phyloP scores from a whole-genome alignment of 2,113 vertebrate genomes.

The Orycteropus afer region DNA sequence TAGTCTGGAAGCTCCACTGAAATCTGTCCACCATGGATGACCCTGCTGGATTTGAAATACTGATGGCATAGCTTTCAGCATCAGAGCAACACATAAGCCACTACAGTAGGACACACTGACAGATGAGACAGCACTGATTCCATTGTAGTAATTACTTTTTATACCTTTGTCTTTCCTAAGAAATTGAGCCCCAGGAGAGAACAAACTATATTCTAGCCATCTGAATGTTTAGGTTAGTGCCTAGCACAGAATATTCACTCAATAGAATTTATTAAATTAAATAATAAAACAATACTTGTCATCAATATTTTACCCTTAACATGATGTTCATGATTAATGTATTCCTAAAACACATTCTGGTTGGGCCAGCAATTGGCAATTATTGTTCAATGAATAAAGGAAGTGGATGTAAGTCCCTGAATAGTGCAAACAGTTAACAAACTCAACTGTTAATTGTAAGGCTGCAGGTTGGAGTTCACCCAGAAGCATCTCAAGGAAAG shows the following conservation, averaged over 20 bases:
- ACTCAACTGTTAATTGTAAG: neutral
- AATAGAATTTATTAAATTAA: neutral
- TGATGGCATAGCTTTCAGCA: no score
- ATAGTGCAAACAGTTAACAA: no score
- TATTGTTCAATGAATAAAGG: neutral
- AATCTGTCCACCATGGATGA: no score
- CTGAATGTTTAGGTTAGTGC: neutral
- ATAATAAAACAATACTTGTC: neutral
- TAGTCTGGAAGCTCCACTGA: no score
- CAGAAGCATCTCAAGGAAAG: neutral
- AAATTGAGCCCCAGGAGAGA: neutral
- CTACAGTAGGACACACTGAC: no score
- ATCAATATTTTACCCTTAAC: neutral
- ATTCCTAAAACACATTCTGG: neutral
- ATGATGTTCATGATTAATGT: neutral
- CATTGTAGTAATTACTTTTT: neutral
- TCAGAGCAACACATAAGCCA: no score
- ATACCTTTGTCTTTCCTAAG: neutral
- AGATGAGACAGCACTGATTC: no score
- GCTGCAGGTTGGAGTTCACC: neutral
- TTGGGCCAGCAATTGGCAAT: neutral
- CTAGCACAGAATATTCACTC: no score
- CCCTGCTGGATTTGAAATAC: no score
- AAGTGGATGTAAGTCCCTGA: neutral
- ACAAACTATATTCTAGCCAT: neutral